Percentiles rank a stretch among this genome's conserved stretches.
Evolutionary conservation across 1,140 invertebrate species (phyloP).

Genomic region (Leucophenga varia): DNA sequence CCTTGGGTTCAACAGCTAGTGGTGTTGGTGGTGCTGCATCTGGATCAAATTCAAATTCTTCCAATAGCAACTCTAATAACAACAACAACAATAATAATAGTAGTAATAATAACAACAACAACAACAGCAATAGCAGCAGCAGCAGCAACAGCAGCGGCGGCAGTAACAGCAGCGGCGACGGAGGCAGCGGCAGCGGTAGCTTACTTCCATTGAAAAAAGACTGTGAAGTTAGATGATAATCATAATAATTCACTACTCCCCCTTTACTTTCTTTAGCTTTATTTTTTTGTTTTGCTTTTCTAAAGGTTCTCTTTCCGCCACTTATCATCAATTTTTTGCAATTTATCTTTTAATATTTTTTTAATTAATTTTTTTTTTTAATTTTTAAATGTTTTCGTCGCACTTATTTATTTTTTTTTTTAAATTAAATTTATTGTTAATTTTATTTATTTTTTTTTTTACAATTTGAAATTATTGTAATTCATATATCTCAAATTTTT

Average conservation of each 20-base stretch:
- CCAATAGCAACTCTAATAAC: constrained; percentile 11
- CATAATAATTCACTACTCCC: constrained; percentile 26
- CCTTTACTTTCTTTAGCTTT: constrained; percentile 4
- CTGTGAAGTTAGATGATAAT: constrained; percentile 85
- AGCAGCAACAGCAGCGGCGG: constrained; percentile 27
- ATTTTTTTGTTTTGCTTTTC: neutral
- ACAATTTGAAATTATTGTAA: neutral
- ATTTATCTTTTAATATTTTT: neutral
- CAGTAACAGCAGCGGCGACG: constrained; percentile 23
- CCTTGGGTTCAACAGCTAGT: constrained; percentile 35
- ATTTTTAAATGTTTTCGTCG: neutral
- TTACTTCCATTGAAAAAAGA: constrained; percentile 72
- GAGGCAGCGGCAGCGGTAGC: constrained; percentile 28
- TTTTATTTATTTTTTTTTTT: no score
- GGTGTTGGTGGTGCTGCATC: constrained; percentile 33
- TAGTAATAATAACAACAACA: constrained; percentile 20
- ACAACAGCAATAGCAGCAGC: constrained; percentile 15
- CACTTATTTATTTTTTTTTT: neutral
- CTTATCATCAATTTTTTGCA: constrained; percentile 11
- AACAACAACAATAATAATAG: constrained; percentile 40
- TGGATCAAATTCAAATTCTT: constrained; percentile 17
- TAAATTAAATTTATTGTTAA: neutral
- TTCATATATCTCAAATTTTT: no score
- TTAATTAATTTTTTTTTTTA: constrained; percentile 1
- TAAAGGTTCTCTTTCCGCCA: neutral